phyloP scores from a whole-genome alignment of 2,888 invertebrate genomes.

The Rotaria socialis region DNA sequence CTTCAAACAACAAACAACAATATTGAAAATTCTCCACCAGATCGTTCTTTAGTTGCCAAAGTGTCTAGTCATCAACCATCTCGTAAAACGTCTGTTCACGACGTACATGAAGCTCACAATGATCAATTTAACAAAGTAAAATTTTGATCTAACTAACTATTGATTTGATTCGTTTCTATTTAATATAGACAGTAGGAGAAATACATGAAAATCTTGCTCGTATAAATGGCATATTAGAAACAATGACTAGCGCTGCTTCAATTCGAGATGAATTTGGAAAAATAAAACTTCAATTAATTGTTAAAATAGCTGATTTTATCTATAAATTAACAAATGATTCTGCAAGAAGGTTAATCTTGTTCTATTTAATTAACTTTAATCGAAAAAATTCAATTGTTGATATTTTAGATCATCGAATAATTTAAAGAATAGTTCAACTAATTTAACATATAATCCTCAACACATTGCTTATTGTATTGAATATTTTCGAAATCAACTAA shows the following conservation, averaged over 20 bases:
- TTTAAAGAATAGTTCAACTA: background rate
- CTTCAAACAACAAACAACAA: conserved; percentile 4
- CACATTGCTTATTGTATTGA: background rate
- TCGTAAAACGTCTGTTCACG: conserved; percentile 21
- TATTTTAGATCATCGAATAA: background rate
- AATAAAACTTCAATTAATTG: background rate
- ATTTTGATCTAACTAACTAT: background rate
- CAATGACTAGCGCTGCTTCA: background rate
- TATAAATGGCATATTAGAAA: background rate
- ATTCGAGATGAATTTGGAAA: background rate
- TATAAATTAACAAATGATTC: background rate
- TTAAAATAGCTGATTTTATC: background rate
- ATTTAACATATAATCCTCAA: conserved; percentile 27
- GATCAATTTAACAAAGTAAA: background rate
- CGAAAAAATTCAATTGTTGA: no score
- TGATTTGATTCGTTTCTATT: background rate
- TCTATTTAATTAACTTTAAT: no score
- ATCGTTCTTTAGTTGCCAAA: background rate
- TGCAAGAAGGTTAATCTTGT: background rate
- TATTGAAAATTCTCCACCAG: background rate
- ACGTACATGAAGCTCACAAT: background rate
- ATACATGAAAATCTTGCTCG: background rate
- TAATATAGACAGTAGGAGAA: background rate
- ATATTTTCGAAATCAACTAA: conserved; percentile 13
- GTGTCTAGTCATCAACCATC: conserved; percentile 7